Conservation (phyloP, 2,113 vertebrate species). For the Grallaria varia region DNA sequence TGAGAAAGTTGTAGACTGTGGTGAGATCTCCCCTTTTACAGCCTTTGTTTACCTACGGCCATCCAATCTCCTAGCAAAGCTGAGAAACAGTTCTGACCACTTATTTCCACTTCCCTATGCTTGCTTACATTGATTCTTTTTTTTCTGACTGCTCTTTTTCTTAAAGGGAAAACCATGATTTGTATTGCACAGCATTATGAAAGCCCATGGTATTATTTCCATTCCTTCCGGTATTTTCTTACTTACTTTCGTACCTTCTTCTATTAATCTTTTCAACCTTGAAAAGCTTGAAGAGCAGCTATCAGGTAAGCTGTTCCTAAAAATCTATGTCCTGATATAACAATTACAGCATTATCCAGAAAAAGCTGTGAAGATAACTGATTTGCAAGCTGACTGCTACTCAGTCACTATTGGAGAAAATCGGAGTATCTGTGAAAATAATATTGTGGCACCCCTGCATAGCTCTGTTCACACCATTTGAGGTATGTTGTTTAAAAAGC, state of each 20-base stretch:
- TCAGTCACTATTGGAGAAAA: not conserved
- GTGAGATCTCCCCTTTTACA: not conserved
- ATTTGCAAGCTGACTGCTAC: not conserved
- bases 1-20: not conserved
- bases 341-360: not conserved
- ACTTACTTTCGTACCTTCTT: not conserved
- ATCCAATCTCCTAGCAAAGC: not conserved
- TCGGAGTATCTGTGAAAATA: not conserved
- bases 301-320: not conserved
- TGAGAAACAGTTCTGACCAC: not conserved
- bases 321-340: not conserved
- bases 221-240: not conserved
- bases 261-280: not conserved
- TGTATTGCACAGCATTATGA: not conserved
- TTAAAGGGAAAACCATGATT: not conserved
- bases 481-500: not conserved
- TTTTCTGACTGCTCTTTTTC: not conserved
- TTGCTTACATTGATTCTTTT: not conserved
- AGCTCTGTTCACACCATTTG: not conserved
- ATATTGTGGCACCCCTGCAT: not conserved
- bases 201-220: not conserved
- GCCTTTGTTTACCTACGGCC: not conserved
- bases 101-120: not conserved
- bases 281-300: not conserved
- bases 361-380: not conserved